A percentile compares a stretch with the other conserved stretches of the same genome.
phyloP scores from a whole-genome alignment of 2,113 vertebrate species.

The Progne subis region DNA sequence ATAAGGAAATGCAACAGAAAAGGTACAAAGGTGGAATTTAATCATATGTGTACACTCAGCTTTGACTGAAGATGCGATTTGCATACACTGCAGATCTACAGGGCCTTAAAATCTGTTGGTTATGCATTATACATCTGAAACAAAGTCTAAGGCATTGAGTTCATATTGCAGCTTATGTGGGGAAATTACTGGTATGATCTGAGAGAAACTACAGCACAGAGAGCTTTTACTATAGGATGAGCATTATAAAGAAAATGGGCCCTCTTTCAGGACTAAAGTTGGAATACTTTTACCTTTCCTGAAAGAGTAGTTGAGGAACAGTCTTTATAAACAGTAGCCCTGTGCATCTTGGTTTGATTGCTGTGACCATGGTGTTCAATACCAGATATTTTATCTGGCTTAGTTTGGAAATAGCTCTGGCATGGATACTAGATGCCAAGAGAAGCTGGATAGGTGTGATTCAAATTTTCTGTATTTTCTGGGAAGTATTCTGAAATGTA shows the following conservation, averaged over 20 bases:
- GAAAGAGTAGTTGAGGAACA: neutral
- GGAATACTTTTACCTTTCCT: neutral
- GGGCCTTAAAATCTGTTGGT: neutral
- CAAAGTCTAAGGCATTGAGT: neutral
- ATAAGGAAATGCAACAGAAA: conserved; percentile 33
- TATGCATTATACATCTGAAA: neutral
- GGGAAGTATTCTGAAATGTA: neutral
- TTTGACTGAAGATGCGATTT: conserved; percentile 6
- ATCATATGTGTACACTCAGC: neutral
- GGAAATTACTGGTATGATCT: neutral
- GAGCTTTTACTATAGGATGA: neutral
- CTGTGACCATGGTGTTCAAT: neutral
- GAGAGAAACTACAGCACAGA: neutral
- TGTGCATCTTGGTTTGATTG: neutral
- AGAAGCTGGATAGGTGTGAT: neutral
- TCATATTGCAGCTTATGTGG: neutral
- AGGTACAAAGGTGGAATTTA: conserved; percentile 46
- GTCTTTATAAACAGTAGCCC: neutral
- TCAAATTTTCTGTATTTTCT: neutral
- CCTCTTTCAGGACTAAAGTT: neutral
- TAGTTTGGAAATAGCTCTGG: neutral
- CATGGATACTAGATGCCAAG: neutral
- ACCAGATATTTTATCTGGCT: neutral
- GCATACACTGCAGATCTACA: neutral
- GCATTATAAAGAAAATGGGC: neutral